phyloP scores from a whole-genome alignment of 2,113 vertebrate species.

The Leuciscus idus region DNA sequence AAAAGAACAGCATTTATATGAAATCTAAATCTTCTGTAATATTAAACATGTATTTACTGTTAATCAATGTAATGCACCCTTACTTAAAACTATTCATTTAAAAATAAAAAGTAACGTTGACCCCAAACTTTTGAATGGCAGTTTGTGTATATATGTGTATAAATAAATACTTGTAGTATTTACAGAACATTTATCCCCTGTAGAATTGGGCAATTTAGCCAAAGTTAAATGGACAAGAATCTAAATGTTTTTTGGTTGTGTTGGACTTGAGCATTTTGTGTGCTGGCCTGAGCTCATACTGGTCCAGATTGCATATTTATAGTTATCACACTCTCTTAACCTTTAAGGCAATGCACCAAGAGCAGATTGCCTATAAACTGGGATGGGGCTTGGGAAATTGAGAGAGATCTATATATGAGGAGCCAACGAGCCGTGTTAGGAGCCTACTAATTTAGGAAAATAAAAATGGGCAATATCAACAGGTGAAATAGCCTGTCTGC shows the following conservation, averaged over 20 bases:
- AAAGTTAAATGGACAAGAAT: background rate
- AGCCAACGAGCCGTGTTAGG: no score
- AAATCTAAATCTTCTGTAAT: background rate
- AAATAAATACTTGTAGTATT: background rate
- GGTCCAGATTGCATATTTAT: conserved; percentile 4
- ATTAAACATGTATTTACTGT: background rate
- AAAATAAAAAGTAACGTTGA: background rate
- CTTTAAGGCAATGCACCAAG: background rate
- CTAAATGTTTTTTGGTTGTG: background rate
- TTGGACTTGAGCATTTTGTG: background rate
- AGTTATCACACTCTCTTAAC: background rate
- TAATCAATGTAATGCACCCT: background rate
- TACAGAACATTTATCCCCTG: background rate
- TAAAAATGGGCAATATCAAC: background rate
- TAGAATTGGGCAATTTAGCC: background rate
- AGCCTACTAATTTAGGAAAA: background rate
- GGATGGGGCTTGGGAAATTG: conserved; percentile 11
- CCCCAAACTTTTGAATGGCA: background rate
- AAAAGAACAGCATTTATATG: background rate
- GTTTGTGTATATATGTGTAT: background rate
- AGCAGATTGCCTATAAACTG: conserved; percentile 23
- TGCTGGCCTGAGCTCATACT: background rate
- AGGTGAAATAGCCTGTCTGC: background rate
- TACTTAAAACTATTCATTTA: background rate
- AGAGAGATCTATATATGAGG: background rate